A percentile compares a stretch with the other conserved stretches of the same genome.
These are phyloP conservation scores for Lasioglossum baleicum DNA, from an alignment of 1,140 invertebrate species.

Conservation along the genomic window DNA sequence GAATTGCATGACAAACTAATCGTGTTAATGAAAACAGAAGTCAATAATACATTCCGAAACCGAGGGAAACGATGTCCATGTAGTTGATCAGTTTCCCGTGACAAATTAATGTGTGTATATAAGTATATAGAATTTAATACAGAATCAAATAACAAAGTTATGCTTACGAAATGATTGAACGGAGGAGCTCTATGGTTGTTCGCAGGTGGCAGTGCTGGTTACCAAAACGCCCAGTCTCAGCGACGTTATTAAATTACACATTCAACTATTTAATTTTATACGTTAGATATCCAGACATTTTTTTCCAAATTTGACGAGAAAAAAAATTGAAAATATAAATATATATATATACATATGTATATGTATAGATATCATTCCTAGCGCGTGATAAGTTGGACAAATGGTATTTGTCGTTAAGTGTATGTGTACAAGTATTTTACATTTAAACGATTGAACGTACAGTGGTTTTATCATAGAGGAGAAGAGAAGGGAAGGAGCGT, in stretches of 20 bases:
- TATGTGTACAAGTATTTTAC: slow-evolving; percentile 34
- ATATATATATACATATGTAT: too few species aligned
- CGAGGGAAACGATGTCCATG: background rate
- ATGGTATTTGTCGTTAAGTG: slow-evolving; percentile 30
- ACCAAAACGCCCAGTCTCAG: slow-evolving; percentile 73
- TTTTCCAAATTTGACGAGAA: slow-evolving; percentile 38
- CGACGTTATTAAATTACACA: slow-evolving; percentile 68
- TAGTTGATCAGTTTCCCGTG: slow-evolving; percentile 1
- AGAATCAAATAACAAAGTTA: slow-evolving; percentile 53
- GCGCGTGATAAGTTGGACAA: slow-evolving; percentile 53
- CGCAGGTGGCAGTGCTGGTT: slow-evolving; percentile 75
- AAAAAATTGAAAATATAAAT: background rate
- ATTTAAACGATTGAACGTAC: background rate
- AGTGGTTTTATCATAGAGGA: background rate
- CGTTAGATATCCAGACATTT: slow-evolving; percentile 33
- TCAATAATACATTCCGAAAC: background rate
- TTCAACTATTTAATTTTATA: slow-evolving; percentile 60
- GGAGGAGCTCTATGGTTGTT: slow-evolving; percentile 72
- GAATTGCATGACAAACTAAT: slow-evolving; percentile 5
- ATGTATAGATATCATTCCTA: slow-evolving; percentile 24
- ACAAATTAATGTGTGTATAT: slow-evolving; percentile 21
- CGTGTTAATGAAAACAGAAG: background rate
- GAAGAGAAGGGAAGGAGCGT: background rate
- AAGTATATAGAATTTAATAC: slow-evolving; percentile 47
- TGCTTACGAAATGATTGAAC: slow-evolving; percentile 62